These are phyloP conservation scores for Danio kyathit DNA, from an alignment of 2,797 vertebrate species.

Conservation along the genomic window DNA sequence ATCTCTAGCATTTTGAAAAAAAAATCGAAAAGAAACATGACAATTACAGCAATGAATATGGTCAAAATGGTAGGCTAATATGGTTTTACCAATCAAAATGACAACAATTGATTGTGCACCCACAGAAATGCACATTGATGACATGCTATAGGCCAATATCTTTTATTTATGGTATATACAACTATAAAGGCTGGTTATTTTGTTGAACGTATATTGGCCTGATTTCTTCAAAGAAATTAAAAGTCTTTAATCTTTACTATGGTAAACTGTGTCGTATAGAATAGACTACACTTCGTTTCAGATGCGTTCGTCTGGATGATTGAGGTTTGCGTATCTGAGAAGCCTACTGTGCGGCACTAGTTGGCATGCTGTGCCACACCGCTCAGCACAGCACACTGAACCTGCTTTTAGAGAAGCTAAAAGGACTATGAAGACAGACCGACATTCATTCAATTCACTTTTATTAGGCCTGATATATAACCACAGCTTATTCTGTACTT, in stretches of 20 bases:
- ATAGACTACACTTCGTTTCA: neutral
- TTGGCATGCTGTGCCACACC: slow-evolving; percentile 18
- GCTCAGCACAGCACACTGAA: neutral
- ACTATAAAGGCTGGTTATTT: too few species aligned
- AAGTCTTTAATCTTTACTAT: neutral
- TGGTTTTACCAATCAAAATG: too few species aligned
- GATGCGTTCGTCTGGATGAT: neutral
- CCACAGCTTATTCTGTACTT: neutral
- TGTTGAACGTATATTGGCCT: too few species aligned
- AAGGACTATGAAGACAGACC: neutral
- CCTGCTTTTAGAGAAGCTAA: neutral
- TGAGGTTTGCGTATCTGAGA: slow-evolving; percentile 3
- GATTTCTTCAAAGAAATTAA: too few species aligned
- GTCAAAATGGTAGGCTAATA: too few species aligned
- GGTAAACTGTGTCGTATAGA: neutral
- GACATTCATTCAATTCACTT: neutral
- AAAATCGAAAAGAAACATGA: too few species aligned
- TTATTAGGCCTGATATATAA: neutral
- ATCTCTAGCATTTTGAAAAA: neutral
- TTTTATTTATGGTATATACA: neutral
- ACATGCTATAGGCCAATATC: neutral
- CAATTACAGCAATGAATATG: neutral
- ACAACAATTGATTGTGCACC: neutral
- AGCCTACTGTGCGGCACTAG: slow-evolving; percentile 12
- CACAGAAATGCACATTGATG: neutral